Percentiles rank a stretch among this genome's conserved stretches.
phyloP scores from a whole-genome alignment of 2,888 invertebrate species.

The Dasysyrphus tricinctus region DNA sequence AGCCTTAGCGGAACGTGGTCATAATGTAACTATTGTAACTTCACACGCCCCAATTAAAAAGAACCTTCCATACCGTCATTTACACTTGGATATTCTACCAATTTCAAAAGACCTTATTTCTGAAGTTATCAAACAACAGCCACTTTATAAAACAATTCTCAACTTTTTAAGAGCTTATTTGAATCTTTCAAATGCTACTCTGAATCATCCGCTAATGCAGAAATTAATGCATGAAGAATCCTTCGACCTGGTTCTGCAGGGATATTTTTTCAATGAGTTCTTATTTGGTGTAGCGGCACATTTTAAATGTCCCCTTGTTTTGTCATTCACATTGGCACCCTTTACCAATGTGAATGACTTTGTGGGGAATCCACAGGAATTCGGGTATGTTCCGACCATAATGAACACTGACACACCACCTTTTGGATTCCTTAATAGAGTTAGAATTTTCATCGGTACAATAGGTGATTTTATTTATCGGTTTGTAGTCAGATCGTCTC shows the following conservation, averaged over 20 bases:
- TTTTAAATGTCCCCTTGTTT: slow-evolving; percentile 79
- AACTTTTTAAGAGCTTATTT: not conserved
- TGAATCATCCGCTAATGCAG: slow-evolving; percentile 55
- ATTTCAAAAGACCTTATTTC: not conserved
- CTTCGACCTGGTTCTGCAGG: slow-evolving; percentile 76
- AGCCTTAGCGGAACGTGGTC: slow-evolving; percentile 79
- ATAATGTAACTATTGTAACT: slow-evolving; percentile 80
- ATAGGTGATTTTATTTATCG: not conserved
- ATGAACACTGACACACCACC: slow-evolving; percentile 45
- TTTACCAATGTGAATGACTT: slow-evolving; percentile 74
- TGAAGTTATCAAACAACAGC: not conserved
- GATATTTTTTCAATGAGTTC: slow-evolving; percentile 74
- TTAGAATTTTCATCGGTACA: slow-evolving; percentile 73
- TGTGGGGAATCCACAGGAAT: slow-evolving; percentile 79
- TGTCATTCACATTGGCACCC: slow-evolving; percentile 78
- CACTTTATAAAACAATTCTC: not conserved
- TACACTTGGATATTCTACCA: slow-evolving; percentile 31
- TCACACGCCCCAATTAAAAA: slow-evolving; percentile 66
- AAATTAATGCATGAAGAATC: slow-evolving; percentile 68
- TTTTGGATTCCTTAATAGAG: slow-evolving; percentile 78
- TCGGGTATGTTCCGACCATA: slow-evolving; percentile 77
- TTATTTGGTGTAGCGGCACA: slow-evolving; percentile 81
- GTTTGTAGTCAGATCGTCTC: not conserved
- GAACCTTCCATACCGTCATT: slow-evolving; percentile 42
- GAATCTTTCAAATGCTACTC: slow-evolving; percentile 17